phyloP scores from a whole-genome alignment of 2,888 invertebrate genomes.

The Alcis repandata region DNA sequence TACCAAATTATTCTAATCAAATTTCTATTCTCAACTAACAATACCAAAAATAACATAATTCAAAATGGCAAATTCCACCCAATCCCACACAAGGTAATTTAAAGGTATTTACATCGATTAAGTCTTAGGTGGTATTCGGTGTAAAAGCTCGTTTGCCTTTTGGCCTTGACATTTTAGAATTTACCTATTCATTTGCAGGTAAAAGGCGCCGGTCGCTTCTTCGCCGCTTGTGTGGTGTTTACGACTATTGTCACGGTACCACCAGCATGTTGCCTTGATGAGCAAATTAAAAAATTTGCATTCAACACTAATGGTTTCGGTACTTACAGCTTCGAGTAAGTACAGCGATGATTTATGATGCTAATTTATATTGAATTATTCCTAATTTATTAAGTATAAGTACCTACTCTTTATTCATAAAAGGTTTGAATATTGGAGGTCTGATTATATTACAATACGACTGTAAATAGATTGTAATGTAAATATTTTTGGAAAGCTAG shows the following conservation, averaged over 20 bases:
- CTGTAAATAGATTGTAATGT: too few relatives aligned
- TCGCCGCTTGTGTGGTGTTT: conserved; percentile 54
- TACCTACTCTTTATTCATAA: not conserved
- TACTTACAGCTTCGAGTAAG: conserved; percentile 82
- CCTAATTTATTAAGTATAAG: conserved; percentile 4
- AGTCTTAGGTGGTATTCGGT: conserved; percentile 15
- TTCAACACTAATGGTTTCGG: conserved; percentile 78
- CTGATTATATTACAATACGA: too few relatives aligned
- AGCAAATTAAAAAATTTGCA: conserved; percentile 67
- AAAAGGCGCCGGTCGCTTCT: conserved; percentile 59
- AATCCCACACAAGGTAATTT: conserved; percentile 15
- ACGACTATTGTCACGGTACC: conserved; percentile 55
- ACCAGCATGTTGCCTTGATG: conserved; percentile 57
- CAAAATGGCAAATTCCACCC: conserved; percentile 18
- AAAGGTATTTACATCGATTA: conserved; percentile 20
- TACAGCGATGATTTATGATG: conserved; percentile 45
- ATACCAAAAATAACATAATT: not conserved
- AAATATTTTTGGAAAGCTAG: too few relatives aligned
- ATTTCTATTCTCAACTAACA: not conserved
- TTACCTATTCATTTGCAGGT: conserved; percentile 65
- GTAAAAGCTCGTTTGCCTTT: conserved; percentile 47
- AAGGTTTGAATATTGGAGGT: too few relatives aligned
- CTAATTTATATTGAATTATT: conserved; percentile 30
- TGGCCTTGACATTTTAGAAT: conserved; percentile 70
- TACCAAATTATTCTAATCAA: not conserved